These are phyloP conservation scores for Channa maculata DNA, from an alignment of 2,113 vertebrate genomes.

Conservation along the genomic window DNA sequence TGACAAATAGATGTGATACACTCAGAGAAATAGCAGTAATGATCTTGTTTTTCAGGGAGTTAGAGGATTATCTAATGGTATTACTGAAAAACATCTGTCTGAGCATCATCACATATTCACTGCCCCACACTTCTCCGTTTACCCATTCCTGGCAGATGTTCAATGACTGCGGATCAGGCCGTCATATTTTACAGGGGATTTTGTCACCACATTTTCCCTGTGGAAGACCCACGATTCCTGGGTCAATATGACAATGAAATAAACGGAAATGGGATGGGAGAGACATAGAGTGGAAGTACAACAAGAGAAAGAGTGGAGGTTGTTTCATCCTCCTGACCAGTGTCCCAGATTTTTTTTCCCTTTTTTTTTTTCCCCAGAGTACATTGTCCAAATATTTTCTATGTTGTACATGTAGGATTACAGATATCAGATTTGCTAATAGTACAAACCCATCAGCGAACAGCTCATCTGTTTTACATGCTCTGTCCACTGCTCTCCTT, in stretches of 20 bases:
- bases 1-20: conserved; percentile 71
- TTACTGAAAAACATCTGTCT: conserved; percentile 81
- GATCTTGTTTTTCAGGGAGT: conserved; percentile 78
- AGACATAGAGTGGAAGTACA: conserved; percentile 8
- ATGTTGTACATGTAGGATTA: conserved; percentile 66
- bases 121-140: conserved; percentile 27
- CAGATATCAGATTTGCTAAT: conserved; percentile 73
- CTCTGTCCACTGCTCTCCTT: conserved; percentile 1
- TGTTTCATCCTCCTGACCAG: conserved; percentile 63
- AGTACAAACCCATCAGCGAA: conserved; percentile 56
- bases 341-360: conserved; percentile 24
- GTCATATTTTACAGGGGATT: conserved; percentile 35
- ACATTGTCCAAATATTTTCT: conserved; percentile 56
- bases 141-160: conserved; percentile 58
- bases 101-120: conserved; percentile 50
- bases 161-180: conserved; percentile 37
- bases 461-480: conserved; percentile 42
- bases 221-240: conserved; percentile 15
- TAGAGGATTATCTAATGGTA: conserved; percentile 79
- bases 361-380: conserved; percentile 36
- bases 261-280: conserved; percentile 3
- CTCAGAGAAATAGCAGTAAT: conserved; percentile 70
- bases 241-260: conserved; percentile 40
- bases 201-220: conserved; percentile 18
- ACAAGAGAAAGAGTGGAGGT: conserved; percentile 22